Percentiles rank a stretch among this genome's conserved stretches.
These are phyloP conservation scores for Notothenia rossii DNA, from an alignment of 2,113 vertebrate species.

Conservation along the genomic window DNA sequence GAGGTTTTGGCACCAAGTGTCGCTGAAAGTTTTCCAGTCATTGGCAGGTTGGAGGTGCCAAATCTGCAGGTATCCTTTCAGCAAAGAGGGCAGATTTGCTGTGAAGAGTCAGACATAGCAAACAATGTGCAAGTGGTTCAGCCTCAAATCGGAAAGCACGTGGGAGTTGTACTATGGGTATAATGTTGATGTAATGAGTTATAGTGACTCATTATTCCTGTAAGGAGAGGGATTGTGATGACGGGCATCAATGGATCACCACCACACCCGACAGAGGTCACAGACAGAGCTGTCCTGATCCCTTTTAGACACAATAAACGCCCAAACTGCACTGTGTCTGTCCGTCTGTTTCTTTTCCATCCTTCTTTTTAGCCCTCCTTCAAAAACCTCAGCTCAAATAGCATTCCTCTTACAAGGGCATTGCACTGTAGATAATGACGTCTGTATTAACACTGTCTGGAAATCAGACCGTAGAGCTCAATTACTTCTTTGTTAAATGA, in stretches of 20 bases:
- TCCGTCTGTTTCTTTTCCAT: slow-evolving; percentile 15
- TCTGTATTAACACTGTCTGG: slow-evolving; percentile 19
- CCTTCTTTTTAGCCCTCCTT: neutral
- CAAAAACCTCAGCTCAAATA: neutral
- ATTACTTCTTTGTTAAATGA: neutral
- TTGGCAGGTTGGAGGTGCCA: slow-evolving; percentile 20
- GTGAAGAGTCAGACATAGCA: slow-evolving; percentile 20
- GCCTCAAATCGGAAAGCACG: slow-evolving; percentile 31
- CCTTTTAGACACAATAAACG: slow-evolving; percentile 28
- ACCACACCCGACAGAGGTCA: slow-evolving; percentile 41
- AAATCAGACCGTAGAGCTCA: neutral
- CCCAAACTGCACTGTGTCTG: neutral
- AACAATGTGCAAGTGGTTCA: neutral
- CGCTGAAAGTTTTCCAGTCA: slow-evolving; percentile 45
- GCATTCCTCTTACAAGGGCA: slow-evolving; percentile 12
- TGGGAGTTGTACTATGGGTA: slow-evolving; percentile 24
- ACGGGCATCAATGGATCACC: slow-evolving; percentile 22
- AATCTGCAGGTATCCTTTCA: slow-evolving; percentile 48
- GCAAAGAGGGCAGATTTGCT: slow-evolving; percentile 9
- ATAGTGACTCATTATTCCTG: slow-evolving; percentile 76
- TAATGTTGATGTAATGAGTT: slow-evolving; percentile 45
- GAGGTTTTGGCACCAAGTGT: slow-evolving; percentile 59
- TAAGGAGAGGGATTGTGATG: slow-evolving; percentile 36
- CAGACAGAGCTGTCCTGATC: slow-evolving; percentile 33
- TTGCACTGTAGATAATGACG: neutral